Evolutionary conservation across 2,113 vertebrate genomes (phyloP).

Genomic region (Cromileptes altivelis): DNA sequence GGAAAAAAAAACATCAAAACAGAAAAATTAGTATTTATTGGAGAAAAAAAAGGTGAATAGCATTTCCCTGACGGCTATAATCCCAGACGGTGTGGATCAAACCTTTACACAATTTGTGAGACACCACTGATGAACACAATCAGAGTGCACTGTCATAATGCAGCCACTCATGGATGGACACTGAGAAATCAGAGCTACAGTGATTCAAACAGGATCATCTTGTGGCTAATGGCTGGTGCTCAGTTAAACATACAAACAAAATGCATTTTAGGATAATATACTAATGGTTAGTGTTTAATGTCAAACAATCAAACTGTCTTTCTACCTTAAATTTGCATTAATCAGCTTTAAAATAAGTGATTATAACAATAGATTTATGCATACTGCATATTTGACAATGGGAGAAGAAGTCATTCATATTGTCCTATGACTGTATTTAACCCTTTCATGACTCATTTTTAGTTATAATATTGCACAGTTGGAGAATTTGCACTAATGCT

Average conservation of each 20-base stretch:
- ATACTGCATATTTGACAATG: neutral
- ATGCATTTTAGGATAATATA: neutral
- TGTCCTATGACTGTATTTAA: neutral
- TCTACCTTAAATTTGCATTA: neutral
- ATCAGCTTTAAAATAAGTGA: neutral
- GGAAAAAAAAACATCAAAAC: neutral
- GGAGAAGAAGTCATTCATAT: neutral
- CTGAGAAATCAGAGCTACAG: neutral
- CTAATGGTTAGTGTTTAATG: neutral
- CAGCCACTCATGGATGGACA: neutral
- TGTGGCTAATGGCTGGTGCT: neutral
- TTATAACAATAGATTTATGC: neutral
- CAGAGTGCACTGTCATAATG: neutral
- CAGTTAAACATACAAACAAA: neutral
- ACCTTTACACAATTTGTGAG: neutral
- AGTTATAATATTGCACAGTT: neutral
- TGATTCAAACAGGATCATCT: neutral
- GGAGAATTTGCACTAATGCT: too few species aligned
- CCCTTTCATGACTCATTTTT: neutral
- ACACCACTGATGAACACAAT: neutral
- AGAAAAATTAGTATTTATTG: neutral
- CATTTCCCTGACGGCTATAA: constrained; percentile 9
- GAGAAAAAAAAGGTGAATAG: neutral
- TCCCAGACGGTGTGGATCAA: neutral
- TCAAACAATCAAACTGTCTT: neutral